Evolutionary conservation across 2,113 vertebrate species (phyloP), one percentile per base, ranked within the genome.

Genomic region (Macroglossus sobrinus): DNA sequence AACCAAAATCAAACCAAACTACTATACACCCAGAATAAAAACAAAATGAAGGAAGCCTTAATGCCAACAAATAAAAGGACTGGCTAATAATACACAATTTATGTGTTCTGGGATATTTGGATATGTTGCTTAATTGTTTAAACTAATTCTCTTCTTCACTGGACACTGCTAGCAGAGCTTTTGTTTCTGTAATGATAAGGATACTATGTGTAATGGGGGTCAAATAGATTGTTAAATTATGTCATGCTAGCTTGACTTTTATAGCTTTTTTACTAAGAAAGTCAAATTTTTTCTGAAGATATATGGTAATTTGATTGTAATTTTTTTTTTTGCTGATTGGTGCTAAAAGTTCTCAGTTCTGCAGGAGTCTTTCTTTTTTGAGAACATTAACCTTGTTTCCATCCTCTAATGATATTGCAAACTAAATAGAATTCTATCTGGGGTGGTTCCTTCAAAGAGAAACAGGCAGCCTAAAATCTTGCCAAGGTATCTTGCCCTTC

Each of bases 391-490:
- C 47, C 79, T 95, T 61, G 38, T 90, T 94, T 95, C 87, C 24
- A 90, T 71, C 89, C 80, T 96, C 61, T 94, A 78, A 85, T 69
- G 90, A 96, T 75, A 96, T 45, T 95, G 90, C 93, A 95, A 97
- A 64, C 85, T 79, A 96, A 97, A 96, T 14, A 97, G 78, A 96
- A 97, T 93, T 96, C 84, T 97, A 94, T 96, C 90, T 93, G 71
- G 76, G 87, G 78, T 57, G 90, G 33, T 97, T 93, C 80, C 95
- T 96, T 94, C 91, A 96, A 96, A 97, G 84, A 89, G 94, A 97
- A 97, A 96, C 43, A 85, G 91, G 88, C 5, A 13, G 84, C 19
- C 53, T 82, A 96, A 93, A 95, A 88, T 95, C 50, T 93, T 95
- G 96, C 94, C 94, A 97, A 93, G 84, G 35, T 84, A 74, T 86